Conservation (phyloP, 2,797 vertebrate species). For the Emydoidea blandingii region DNA sequence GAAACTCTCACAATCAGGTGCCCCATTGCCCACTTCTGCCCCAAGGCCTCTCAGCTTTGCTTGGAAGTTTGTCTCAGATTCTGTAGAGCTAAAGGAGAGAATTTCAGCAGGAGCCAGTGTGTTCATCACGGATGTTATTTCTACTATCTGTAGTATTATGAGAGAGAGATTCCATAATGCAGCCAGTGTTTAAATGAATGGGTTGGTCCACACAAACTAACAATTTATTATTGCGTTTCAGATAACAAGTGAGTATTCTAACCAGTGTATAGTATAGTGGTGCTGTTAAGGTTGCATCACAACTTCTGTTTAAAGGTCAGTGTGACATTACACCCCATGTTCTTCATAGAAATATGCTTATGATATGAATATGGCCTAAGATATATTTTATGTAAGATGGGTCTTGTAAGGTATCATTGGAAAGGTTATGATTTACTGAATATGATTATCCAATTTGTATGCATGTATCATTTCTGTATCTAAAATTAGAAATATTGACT, state of each 20-base stretch:
- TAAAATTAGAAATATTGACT: no score
- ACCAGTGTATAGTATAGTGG: not conserved
- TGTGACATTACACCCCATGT: no score
- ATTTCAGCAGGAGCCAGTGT: not conserved
- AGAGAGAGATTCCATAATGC: not conserved
- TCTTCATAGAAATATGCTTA: no score
- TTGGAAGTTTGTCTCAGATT: not conserved
- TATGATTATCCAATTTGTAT: no score
- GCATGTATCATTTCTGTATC: no score
- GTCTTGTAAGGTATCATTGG: no score
- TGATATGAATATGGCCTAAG: no score
- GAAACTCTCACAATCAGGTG: fast-evolving
- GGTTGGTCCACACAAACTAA: not conserved
- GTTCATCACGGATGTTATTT: not conserved
- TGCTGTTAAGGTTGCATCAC: not conserved
- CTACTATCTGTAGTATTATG: fast-evolving
- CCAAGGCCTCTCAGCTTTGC: not conserved
- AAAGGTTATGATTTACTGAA: no score
- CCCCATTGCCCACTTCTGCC: fast-evolving
- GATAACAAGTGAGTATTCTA: not conserved
- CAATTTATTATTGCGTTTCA: not conserved
- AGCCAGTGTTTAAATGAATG: not conserved
- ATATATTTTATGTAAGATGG: no score
- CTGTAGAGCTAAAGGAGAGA: not conserved
- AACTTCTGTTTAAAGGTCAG: not conserved